Base-by-base conservation (phyloP, 2,888 invertebrate genomes). In the Ecliptopera silaceata region DNA sequence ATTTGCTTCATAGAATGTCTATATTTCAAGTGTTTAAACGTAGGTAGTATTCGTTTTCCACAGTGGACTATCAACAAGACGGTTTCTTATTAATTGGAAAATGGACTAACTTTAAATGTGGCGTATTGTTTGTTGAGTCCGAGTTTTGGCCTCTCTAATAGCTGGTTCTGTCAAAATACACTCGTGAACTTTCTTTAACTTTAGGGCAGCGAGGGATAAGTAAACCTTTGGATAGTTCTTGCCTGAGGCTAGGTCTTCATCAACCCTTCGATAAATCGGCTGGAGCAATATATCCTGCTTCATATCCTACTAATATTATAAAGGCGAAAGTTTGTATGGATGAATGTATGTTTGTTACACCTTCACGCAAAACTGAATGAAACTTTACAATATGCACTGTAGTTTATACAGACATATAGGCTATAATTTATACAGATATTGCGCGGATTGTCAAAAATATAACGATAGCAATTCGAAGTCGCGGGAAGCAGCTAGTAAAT, bases 41-140 rank as follows among this genome's bases (percentile, higher is more conserved):
- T 54, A 46, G 59, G 59, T 59, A 46, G 54, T 54, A 45, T 22
- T 36, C 50, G 50, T 36, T 58, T 53, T 50, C 53, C 49, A 46
- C 42, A 42, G 44, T 46, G 43, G 50, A 50, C 54, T 50, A 51
- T 54, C 26, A 46, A 42, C 54, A 50, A 54, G 49, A 34, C 20
- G 36, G 46, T 52, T 58, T 31, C 53, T 45, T 43, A 44, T 42
- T 54, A 46, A 50, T 54, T 42, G 48, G 58, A 53, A 57, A 51
- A 51, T 29, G 32, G 41, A 36, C 42, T 50, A 36, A 45, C 42
- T 50, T 59, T 55, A 50, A 59, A 59, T 54, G 50, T 31, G n/a
- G 39, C 42, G 46, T 46, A 32, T 51, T 59, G 50, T 54, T 59
- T 46, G 50, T 26, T 34, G 36, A 26, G 42, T 55, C 46, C 22